phyloP scores from a whole-genome alignment of 1,140 invertebrate genomes.

The Epicauta chinensis region DNA sequence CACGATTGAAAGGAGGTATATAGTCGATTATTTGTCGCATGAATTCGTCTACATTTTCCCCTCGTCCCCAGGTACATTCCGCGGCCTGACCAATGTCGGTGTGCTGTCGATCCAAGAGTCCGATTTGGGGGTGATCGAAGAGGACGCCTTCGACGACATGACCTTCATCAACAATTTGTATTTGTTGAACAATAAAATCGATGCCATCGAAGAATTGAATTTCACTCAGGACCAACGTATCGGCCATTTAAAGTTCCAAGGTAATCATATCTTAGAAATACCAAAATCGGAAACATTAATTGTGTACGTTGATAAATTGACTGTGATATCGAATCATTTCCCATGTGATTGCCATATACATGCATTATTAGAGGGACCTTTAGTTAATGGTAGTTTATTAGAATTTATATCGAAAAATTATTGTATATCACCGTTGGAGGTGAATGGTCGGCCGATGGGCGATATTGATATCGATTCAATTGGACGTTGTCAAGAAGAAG shows the following conservation, averaged over 20 bases:
- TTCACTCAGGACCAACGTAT: constrained; percentile 62
- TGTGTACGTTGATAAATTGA: constrained; percentile 58
- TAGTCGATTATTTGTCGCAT: too few species aligned
- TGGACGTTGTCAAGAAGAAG: constrained; percentile 59
- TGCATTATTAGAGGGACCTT: constrained; percentile 63
- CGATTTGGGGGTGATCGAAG: constrained; percentile 65
- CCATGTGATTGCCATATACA: constrained; percentile 78
- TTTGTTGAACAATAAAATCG: constrained; percentile 77
- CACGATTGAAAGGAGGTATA: constrained; percentile 52
- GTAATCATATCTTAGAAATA: constrained; percentile 73
- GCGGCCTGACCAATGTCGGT: constrained; percentile 66
- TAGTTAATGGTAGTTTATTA: constrained; percentile 56
- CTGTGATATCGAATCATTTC: constrained; percentile 69
- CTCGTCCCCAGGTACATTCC: constrained; percentile 54
- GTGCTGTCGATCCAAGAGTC: constrained; percentile 70
- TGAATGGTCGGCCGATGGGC: constrained; percentile 66
- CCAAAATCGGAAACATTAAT: constrained; percentile 59
- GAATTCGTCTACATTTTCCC: too few species aligned
- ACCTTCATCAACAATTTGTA: constrained; percentile 61
- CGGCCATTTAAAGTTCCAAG: constrained; percentile 61
- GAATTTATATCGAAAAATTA: constrained; percentile 71
- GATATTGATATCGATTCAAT: constrained; percentile 61
- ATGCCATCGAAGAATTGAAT: constrained; percentile 65
- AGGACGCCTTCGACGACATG: constrained; percentile 66
- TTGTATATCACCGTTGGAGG: constrained; percentile 76